Conservation (phyloP, 1,140 invertebrate species). For the Drosophila paulistorum region DNA sequence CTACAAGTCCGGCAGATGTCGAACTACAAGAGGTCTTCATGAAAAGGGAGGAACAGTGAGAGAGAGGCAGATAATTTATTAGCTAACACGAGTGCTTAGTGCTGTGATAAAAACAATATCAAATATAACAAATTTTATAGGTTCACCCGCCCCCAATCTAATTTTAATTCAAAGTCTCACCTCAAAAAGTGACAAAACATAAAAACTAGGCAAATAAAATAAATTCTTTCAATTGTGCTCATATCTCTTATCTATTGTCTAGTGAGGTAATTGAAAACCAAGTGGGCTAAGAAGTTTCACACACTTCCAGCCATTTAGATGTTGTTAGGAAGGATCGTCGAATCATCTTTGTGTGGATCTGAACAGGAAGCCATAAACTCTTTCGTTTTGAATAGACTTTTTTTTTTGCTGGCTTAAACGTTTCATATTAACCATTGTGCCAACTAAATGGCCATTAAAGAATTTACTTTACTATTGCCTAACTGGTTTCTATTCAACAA, state of each 20-base stretch:
- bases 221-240: background rate
- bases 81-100: constrained; percentile 37
- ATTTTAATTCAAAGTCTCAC: background rate
- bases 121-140: constrained; percentile 7
- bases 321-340: too few relatives aligned
- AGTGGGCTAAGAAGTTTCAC: background rate
- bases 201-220: background rate
- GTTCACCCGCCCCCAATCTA: too few relatives aligned
- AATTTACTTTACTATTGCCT: too few relatives aligned
- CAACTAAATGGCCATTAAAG: too few relatives aligned
- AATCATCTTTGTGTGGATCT: too few relatives aligned
- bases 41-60: constrained; percentile 14
- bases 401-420: too few relatives aligned
- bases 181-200: background rate
- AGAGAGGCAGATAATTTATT: background rate
- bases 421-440: too few relatives aligned
- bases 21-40: constrained; percentile 70
- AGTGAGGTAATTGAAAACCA: background rate
- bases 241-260: background rate
- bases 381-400: too few relatives aligned
- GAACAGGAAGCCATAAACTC: too few relatives aligned
- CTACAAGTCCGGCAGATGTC: constrained; percentile 28
- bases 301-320: too few relatives aligned
- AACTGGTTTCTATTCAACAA: too few relatives aligned
- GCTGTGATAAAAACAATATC: constrained; percentile 46